Evolutionary conservation across 2,113 vertebrate species (phyloP).

Genomic region (Chrysochloris asiatica): DNA sequence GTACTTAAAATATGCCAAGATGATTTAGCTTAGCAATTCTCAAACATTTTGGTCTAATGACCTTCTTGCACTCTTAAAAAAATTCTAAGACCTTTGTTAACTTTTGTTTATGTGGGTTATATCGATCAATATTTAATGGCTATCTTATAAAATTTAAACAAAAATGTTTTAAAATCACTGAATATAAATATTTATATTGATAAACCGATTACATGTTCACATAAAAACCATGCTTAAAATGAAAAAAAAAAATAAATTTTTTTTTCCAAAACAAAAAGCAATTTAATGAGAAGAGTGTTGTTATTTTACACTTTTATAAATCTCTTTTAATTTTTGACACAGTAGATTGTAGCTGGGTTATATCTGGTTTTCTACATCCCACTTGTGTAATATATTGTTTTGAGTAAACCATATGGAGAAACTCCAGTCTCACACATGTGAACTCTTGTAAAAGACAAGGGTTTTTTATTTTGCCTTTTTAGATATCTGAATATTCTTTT

Average conservation of each 20-base stretch:
- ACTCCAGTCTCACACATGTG: neutral
- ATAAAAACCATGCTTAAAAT: neutral
- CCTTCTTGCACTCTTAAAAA: neutral
- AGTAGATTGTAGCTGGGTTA: neutral
- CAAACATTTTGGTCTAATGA: neutral
- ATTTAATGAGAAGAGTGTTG: neutral
- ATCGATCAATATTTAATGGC: neutral
- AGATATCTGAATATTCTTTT: neutral
- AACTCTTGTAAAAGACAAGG: neutral
- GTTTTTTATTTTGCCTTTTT: conserved; percentile 36
- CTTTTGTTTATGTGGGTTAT: conserved; percentile 1
- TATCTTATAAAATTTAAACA: neutral
- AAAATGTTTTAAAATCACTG: neutral
- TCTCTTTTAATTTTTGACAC: neutral
- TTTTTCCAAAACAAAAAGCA: neutral
- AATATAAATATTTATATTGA: too few relatives aligned
- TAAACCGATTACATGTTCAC: neutral
- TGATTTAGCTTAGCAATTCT: neutral
- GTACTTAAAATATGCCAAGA: neutral
- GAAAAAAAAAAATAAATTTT: conserved; percentile 14
- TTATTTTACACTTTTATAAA: conserved; percentile 2
- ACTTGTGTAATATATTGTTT: neutral
- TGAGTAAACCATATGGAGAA: neutral
- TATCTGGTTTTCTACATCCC: neutral
- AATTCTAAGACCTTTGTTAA: neutral